A percentile compares a stretch with the other conserved stretches of the same genome.
Conservation (phyloP, 1,140 invertebrate genomes). For the Lasaia peninsularis region DNA sequence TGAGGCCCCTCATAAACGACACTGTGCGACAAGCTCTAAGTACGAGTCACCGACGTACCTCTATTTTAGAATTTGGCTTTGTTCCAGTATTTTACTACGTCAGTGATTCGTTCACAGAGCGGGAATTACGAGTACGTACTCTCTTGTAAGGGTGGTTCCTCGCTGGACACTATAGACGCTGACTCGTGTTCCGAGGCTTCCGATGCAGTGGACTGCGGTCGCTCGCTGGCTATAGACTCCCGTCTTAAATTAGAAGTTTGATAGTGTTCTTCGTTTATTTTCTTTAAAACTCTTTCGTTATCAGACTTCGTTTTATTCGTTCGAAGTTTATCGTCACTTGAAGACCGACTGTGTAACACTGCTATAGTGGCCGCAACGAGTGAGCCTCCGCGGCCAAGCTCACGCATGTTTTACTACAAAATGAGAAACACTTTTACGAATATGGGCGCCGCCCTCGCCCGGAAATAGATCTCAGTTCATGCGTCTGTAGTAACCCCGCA, state of each 20-base stretch:
- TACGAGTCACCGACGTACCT: conserved; percentile 60
- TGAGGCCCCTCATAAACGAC: conserved; percentile 62
- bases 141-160: conserved; percentile 65
- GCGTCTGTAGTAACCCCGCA: conserved; percentile 35
- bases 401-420: conserved; percentile 69
- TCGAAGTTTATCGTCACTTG: conserved; percentile 44
- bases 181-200: conserved; percentile 68
- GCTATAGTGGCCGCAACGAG: conserved; percentile 73
- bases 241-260: conserved; percentile 38
- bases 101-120: conserved; percentile 58
- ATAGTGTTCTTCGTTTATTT: conserved; percentile 36
- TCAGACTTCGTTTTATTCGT: conserved; percentile 41
- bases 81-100: conserved; percentile 67
- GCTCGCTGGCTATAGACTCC: conserved; percentile 53
- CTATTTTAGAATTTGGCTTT: conserved; percentile 69
- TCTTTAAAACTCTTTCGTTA: conserved; percentile 39
- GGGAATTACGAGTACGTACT: conserved; percentile 61
- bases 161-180: conserved; percentile 70
- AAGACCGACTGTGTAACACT: conserved; percentile 61
- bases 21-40: conserved; percentile 63
- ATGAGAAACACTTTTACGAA: conserved; percentile 63
- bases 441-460: conserved; percentile 59
- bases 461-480: conserved; percentile 65
- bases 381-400: conserved; percentile 71
- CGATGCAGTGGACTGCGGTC: conserved; percentile 64